Conservation (phyloP, 37 sponge, comb jelly and placozoan genomes). For the Beroe forskalii region DNA sequence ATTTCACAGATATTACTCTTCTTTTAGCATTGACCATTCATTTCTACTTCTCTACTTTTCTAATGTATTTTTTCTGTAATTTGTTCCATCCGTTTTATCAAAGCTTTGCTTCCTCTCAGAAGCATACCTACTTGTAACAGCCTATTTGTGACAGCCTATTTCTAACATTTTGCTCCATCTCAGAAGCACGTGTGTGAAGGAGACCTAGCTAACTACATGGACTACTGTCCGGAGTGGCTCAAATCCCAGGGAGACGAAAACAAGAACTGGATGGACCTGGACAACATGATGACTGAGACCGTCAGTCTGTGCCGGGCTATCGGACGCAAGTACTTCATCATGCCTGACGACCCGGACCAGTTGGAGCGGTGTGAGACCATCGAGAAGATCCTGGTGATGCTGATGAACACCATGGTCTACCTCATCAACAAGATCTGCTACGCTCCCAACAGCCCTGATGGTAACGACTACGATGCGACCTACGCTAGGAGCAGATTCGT, state of each 20-base stretch:
- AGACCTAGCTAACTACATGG: constrained; percentile 17
- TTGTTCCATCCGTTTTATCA: too few species aligned
- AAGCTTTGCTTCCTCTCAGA: too few species aligned
- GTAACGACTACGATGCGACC: constrained; percentile 7
- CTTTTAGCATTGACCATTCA: too few species aligned
- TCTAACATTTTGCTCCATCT: too few species aligned
- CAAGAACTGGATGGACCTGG: constrained; percentile 48
- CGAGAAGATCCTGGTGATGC: constrained; percentile 14
- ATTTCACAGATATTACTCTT: too few species aligned
- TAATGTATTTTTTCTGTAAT: too few species aligned
- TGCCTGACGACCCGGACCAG: constrained; percentile 39
- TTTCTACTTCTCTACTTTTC: too few species aligned
- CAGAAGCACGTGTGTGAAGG: constrained; percentile 14
- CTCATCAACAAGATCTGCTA: constrained; percentile 59
- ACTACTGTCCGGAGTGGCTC: constrained; percentile 31
- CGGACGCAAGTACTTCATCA: not conserved
- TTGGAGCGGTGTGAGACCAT: constrained; percentile 8
- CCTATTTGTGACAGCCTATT: too few species aligned
- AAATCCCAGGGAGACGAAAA: not conserved
- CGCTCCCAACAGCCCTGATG: constrained; percentile 38
- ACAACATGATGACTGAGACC: constrained; percentile 50
- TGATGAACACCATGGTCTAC: constrained; percentile 62
- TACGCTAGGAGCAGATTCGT: constrained; percentile 26
- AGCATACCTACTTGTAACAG: too few species aligned
- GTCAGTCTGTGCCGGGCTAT: not conserved